Base-by-base conservation (phyloP, 2,113 vertebrate species). In the Sylvilagus bachmani region DNA sequence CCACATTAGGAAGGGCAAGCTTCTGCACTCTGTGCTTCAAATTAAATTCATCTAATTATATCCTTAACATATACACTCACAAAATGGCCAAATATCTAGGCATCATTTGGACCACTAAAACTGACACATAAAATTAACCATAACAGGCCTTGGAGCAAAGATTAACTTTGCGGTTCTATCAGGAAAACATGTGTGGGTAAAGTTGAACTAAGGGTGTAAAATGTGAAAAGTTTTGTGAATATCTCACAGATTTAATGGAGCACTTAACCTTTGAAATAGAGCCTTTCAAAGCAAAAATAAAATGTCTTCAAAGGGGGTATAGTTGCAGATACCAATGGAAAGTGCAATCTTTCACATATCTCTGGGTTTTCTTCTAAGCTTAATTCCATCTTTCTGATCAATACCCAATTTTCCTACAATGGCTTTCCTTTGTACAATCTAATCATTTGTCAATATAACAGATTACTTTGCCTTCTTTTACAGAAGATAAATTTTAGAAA, bases 391-490 rank as follows among this genome's bases (percentile, higher is more conserved):
- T 86, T 94, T 71, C 21, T 81, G n/a, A 92, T 58, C 61, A 81
- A 92, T 71, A 81, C 2, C 19, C 74, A 31, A 86, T 86, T 86
- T 89, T 69, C 29, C 49, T 71, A 73, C 19, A 33, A 17, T 64
- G 29, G 2, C 21, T 82, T 36, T 64, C 49, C 13, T 53, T 92
- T 81, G 24, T 55, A 62, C 6, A 77, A 49, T 49, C 27, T 86
- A 82, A 89, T 74, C 44, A 82, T 33, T 86, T 92, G 29, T 77
- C 90, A 77, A 58, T 90, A 86, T 64, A 69, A 75, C 36, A 62
- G 33, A 94, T 62, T 89, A 12, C 21, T 79, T 10, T 88, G n/a
- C 1, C 19, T 67, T 71, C 25, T 89, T 80, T 82, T 55, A 36
- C 27, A 81, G 74, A 90, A 89, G 9, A 77, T 75, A 27, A 66